Base-by-base conservation (phyloP, 1,140 invertebrate species). In the Ips nitidus region DNA sequence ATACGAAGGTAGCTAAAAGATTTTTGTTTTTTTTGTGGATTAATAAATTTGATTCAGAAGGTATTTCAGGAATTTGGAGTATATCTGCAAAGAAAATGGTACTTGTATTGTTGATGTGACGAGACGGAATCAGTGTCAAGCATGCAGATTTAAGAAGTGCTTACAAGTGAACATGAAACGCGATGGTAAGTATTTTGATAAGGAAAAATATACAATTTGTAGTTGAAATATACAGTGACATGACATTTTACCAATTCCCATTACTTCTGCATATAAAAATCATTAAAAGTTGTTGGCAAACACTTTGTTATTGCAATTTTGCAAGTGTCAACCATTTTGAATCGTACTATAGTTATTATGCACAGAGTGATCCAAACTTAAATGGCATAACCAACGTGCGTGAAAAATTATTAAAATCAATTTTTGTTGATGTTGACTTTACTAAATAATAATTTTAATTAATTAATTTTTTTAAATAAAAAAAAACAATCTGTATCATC, bases 151-250 rank as follows among this genome's bases (percentile, higher is more conserved):
- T 80, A 89, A 89, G 57, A 97, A 97, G 80, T 98, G 95, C 82
- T 84, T 98, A 4, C 85, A 90, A 74, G 94, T 96, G 65, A 94
- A 95, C 78, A 98, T 98, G 95, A 96, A 96, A 82, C 88, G 90
- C 83, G 94, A 98, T 81, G 95, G 95, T 97, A 85, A 86, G 86
- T 52, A 4, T 82, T 64, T 52, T 36, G 7, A 50, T 50, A 2
- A 22, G 22, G 22, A 22, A 22, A 22, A 4, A 59, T 22, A 22
- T 55, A 6, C 37, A 82, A 40, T 39, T 6, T 8, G 41, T 55
- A 4, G 5, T 22, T 22, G 22, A 22, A 22, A 22, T 22, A 22
- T 22, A 61, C 37, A 36, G n/a, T 50, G 7, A 64, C 3, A 64
- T 7, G n/a, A 52, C 22, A 22, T 22, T 22, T 22, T 22, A 22